These are phyloP conservation scores for Actias luna DNA, from an alignment of 2,888 invertebrate species.

Conservation along the genomic window DNA sequence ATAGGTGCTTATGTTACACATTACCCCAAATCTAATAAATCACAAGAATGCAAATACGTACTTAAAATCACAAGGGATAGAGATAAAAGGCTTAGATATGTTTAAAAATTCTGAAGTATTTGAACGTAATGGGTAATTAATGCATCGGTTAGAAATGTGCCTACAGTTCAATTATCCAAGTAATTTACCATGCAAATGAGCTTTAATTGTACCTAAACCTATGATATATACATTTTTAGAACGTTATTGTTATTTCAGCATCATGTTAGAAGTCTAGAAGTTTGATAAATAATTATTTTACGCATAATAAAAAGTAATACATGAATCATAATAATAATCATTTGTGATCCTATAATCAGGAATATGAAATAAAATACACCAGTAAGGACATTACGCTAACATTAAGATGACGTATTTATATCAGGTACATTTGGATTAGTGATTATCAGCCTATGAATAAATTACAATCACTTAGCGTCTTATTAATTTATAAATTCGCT, in stretches of 20 bases:
- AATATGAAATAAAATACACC: neutral
- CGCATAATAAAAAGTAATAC: neutral
- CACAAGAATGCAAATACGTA: neutral
- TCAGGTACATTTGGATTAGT: no score
- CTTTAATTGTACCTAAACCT: constrained; percentile 17
- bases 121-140: neutral
- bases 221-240: constrained; percentile 21
- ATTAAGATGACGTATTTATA: no score
- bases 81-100: neutral
- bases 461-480: no score
- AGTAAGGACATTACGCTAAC: no score
- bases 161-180: constrained; percentile 16
- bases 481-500: no score
- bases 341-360: no score
- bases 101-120: neutral
- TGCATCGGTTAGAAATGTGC: constrained; percentile 21
- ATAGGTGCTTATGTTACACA: neutral
- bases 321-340: neutral
- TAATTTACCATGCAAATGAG: constrained; percentile 13
- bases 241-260: constrained; percentile 12
- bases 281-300: constrained; percentile 11
- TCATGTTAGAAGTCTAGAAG: constrained; percentile 1
- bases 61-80: neutral
- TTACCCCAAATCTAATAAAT: neutral
- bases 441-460: no score